phyloP scores from a whole-genome alignment of 2,888 invertebrate species.

The Tetragonula carbonaria region DNA sequence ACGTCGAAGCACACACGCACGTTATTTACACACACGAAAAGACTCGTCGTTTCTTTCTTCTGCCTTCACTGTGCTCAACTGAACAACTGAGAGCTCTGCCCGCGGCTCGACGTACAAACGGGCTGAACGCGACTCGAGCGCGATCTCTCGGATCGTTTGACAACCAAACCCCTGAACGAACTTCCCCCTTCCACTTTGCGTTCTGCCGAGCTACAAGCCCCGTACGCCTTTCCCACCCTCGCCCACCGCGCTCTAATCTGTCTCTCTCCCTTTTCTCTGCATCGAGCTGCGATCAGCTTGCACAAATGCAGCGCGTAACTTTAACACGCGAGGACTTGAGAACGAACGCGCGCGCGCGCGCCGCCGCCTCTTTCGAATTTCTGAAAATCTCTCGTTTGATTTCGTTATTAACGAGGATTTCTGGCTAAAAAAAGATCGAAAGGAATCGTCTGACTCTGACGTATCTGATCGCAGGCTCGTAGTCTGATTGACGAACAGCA shows the following conservation, averaged over 20 bases:
- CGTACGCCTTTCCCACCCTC: slow-evolving; percentile 84
- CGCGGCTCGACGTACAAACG: slow-evolving; percentile 82
- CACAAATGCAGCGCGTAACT: slow-evolving; percentile 47
- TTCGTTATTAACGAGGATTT: background rate
- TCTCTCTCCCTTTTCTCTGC: slow-evolving; percentile 48
- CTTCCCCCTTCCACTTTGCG: slow-evolving; percentile 64
- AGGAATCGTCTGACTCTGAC: slow-evolving; percentile 42
- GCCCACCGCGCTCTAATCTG: slow-evolving; percentile 78
- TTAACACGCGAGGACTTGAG: background rate
- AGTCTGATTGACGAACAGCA: slow-evolving; percentile 45
- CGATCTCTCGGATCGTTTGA: slow-evolving; percentile 85
- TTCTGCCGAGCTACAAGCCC: slow-evolving; percentile 63
- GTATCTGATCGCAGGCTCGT: slow-evolving; percentile 12
- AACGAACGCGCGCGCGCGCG: background rate
- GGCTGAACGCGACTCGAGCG: slow-evolving; percentile 78
- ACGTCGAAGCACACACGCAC: slow-evolving; percentile 70
- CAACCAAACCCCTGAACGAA: slow-evolving; percentile 72
- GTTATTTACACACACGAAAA: slow-evolving; percentile 69
- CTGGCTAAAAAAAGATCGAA: slow-evolving; percentile 2
- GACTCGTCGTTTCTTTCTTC: slow-evolving; percentile 77
- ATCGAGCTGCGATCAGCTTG: slow-evolving; percentile 57
- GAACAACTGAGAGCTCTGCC: slow-evolving; percentile 86
- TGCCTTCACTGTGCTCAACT: slow-evolving; percentile 83
- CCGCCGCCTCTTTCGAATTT: background rate
- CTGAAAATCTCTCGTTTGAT: background rate